A percentile compares a stretch with the other conserved stretches of the same genome.
Evolutionary conservation across 2,113 vertebrate species (phyloP).

Genomic region (Ascaphus truei): DNA sequence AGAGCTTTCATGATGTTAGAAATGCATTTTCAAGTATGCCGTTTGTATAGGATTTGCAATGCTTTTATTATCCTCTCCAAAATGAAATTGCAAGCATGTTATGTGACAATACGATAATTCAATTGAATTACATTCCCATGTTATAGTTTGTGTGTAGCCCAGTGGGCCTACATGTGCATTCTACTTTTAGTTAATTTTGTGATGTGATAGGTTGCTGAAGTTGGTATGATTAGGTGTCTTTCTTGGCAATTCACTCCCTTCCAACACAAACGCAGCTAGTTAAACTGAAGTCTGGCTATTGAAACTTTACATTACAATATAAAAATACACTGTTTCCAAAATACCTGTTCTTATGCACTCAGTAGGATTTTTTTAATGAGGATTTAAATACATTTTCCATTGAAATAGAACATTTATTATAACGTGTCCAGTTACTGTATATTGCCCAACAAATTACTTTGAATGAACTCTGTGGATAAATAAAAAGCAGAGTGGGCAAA

Average conservation of each 20-base stretch:
- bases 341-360: conserved; percentile 26
- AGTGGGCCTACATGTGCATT: conserved; percentile 15
- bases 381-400: conserved; percentile 29
- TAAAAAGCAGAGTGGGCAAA: conserved; percentile 8
- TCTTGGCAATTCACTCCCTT: conserved; percentile 24
- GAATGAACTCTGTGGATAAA: neutral
- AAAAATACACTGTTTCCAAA: conserved; percentile 30
- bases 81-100: neutral
- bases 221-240: conserved; percentile 35
- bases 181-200: conserved; percentile 33
- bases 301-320: conserved; percentile 31
- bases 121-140: conserved; percentile 1
- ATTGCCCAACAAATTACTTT: neutral
- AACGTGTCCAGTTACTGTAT: conserved; percentile 2
- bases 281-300: conserved; percentile 32
- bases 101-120: conserved; percentile 24
- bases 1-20: neutral
- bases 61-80: neutral
- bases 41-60: neutral
- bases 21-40: neutral
- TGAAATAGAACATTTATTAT: conserved; percentile 13
- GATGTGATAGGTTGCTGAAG: conserved; percentile 37
- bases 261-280: conserved; percentile 32
- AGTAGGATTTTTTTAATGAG: conserved; percentile 8
- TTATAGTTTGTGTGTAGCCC: conserved; percentile 2